A percentile compares a stretch with the other conserved stretches of the same genome.
Conservation (phyloP, 2,113 vertebrate species). For the Mesocricetus auratus region DNA sequence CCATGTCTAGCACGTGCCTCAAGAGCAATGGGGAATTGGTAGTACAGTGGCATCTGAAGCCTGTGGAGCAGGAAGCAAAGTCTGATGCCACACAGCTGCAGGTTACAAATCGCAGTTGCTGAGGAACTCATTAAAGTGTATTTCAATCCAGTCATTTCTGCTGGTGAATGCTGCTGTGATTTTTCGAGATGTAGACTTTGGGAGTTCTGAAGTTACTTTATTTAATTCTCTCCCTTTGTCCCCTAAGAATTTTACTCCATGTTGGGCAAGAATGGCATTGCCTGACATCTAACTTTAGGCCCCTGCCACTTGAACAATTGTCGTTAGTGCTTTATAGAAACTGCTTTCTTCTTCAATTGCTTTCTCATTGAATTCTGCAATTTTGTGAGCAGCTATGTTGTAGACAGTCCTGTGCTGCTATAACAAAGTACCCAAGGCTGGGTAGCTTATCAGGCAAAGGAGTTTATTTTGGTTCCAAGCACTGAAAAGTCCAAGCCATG, state of each 20-base stretch:
- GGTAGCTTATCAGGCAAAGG: not conserved
- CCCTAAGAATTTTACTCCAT: not conserved
- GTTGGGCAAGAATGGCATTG: not conserved
- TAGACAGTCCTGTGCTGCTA: not conserved
- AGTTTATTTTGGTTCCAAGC: not conserved
- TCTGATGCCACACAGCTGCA: not conserved
- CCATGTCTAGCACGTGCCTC: constrained; percentile 88
- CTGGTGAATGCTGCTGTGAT: not conserved
- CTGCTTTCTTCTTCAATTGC: constrained; percentile 10
- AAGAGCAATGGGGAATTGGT: constrained; percentile 94
- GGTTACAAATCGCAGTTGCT: not conserved
- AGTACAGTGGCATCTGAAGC: constrained; percentile 86
- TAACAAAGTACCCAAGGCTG: not conserved
- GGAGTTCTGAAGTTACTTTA: not conserved
- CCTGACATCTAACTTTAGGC: not conserved
- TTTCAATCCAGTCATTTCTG: not conserved
- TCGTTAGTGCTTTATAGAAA: not conserved
- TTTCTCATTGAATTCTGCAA: not conserved
- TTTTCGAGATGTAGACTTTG: constrained; percentile 2
- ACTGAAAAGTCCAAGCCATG: not conserved
- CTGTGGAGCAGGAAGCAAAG: constrained; percentile 85
- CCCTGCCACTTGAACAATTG: not conserved
- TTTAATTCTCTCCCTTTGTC: not conserved
- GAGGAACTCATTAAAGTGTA: constrained; percentile 60
- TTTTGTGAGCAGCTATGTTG: not conserved